Conservation (phyloP, 2,888 invertebrate genomes). For the Odontocerum albicorne region DNA sequence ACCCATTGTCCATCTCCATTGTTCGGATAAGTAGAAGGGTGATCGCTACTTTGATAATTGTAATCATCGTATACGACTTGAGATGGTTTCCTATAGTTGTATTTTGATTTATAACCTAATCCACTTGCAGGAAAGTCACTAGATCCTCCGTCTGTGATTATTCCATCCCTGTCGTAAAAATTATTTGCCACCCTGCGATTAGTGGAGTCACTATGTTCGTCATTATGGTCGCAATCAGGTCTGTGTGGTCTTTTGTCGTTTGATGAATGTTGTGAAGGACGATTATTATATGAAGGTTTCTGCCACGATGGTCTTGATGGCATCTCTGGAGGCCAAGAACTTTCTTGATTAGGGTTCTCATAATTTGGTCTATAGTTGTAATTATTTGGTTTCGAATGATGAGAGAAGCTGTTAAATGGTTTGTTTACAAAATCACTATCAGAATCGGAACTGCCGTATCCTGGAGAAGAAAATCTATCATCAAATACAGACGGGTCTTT, state of each 20-base stretch:
- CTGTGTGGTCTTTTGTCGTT: constrained; percentile 19
- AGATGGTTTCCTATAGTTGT: constrained; percentile 50
- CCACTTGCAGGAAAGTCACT: constrained; percentile 52
- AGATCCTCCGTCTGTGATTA: constrained; percentile 55
- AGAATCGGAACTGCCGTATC: constrained; percentile 22
- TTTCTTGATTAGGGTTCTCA: constrained; percentile 18
- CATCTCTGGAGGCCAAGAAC: constrained; percentile 30
- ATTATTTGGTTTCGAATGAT: constrained; percentile 18
- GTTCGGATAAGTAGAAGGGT: constrained; percentile 61
- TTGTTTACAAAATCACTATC: constrained; percentile 26
- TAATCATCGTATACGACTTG: constrained; percentile 47
- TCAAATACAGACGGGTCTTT: constrained; percentile 27
- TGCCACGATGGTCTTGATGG: constrained; percentile 34
- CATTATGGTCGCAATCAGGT: constrained; percentile 30
- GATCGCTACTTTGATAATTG: constrained; percentile 36
- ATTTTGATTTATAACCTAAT: constrained; percentile 46
- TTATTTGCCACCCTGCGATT: constrained; percentile 52
- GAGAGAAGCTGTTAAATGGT: constrained; percentile 18
- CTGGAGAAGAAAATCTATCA: constrained; percentile 29
- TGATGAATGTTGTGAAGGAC: constrained; percentile 8
- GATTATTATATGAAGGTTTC: constrained; percentile 19
- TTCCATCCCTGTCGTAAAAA: constrained; percentile 43
- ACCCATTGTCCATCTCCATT: constrained; percentile 78
- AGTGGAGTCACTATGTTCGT: constrained; percentile 45
- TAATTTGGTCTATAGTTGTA: constrained; percentile 26